Evolutionary conservation across 2,797 vertebrate species (phyloP).

Genomic region (Paguma larvata): DNA sequence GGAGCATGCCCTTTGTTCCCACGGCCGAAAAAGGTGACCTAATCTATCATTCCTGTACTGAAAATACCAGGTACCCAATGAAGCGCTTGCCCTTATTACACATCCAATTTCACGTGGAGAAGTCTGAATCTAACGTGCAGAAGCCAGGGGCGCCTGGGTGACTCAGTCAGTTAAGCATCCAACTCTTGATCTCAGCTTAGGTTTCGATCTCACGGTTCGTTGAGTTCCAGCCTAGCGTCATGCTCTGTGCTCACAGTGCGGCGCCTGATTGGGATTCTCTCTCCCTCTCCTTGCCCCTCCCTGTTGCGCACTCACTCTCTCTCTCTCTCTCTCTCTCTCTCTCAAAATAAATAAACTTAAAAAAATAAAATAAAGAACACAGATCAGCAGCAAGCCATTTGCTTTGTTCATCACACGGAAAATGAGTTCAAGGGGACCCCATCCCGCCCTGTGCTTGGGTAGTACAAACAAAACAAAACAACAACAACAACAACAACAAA

Average conservation of each 20-base stretch:
- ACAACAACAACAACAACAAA: not conserved
- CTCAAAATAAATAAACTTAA: too few relatives aligned
- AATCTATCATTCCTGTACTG: not conserved
- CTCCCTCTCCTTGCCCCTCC: too few relatives aligned
- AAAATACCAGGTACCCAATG: not conserved
- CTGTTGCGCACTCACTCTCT: too few relatives aligned
- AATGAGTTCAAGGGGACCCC: not conserved
- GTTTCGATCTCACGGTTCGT: too few relatives aligned
- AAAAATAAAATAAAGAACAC: not conserved
- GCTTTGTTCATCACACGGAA: not conserved
- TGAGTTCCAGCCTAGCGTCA: too few relatives aligned
- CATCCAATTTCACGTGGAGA: not conserved
- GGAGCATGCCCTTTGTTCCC: not conserved
- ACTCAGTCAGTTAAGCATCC: too few relatives aligned
- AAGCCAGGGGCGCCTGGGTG: too few relatives aligned
- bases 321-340: too few relatives aligned
- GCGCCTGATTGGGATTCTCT: too few relatives aligned
- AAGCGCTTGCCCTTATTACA: not conserved
- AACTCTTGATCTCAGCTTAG: too few relatives aligned
- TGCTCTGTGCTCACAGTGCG: too few relatives aligned
- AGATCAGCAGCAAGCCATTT: not conserved
- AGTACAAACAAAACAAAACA: not conserved
- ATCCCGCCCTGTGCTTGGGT: not conserved
- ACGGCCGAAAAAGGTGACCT: not conserved
- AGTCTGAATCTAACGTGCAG: not conserved